Conservation (phyloP, 2,113 vertebrate species). For the Callithrix jacchus region DNA sequence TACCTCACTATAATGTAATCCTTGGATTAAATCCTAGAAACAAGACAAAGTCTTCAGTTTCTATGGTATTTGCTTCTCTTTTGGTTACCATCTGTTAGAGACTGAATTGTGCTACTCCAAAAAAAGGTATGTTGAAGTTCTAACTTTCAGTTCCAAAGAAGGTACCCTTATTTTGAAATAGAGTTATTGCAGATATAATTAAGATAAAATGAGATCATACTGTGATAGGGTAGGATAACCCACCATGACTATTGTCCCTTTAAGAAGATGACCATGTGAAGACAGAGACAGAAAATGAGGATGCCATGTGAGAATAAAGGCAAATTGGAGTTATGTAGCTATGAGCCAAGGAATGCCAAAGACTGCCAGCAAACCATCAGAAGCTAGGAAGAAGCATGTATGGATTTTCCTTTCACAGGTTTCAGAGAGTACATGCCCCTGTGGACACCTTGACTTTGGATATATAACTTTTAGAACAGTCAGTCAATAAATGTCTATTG, state of each 20-base stretch:
- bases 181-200: neutral
- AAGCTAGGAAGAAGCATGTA: neutral
- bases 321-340: neutral
- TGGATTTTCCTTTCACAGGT: neutral
- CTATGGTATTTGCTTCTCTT: neutral
- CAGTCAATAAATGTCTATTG: neutral
- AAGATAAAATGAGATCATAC: neutral
- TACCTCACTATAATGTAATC: neutral
- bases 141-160: neutral
- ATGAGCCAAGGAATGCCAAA: neutral
- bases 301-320: neutral
- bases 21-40: constrained; percentile 5
- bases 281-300: neutral
- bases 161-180: neutral
- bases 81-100: neutral
- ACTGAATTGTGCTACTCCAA: neutral
- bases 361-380: neutral
- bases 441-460: neutral
- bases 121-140: neutral
- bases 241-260: neutral
- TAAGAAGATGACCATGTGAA: neutral
- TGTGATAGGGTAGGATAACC: neutral
- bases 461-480: neutral
- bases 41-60: neutral
- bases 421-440: neutral